Base-by-base conservation (phyloP, 2,888 invertebrate species). In the Halictus ligatus region DNA sequence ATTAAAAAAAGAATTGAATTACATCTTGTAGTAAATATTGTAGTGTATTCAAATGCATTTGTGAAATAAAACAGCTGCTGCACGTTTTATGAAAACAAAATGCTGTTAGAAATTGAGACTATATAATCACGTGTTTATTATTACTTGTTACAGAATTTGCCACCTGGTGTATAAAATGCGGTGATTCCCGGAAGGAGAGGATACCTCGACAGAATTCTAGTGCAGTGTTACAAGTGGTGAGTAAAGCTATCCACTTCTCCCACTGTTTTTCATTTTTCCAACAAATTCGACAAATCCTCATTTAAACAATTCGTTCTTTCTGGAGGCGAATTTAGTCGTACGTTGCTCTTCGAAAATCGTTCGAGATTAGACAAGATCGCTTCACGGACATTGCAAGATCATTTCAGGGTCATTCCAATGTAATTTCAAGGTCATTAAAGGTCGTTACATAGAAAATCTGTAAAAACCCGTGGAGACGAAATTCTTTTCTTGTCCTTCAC, bases 121-220 rank as follows among this genome's bases (percentile, higher is more conserved):
- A 8, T 54, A 21, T 54, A 8, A 54, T 54, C 8, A 54, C 2
- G 50, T 21, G 50, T 7, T 50, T 7, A 10, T 54, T 54, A 74
- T 64, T 64, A 29, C 72, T 29, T 81, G 81, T 81, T 83, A 13
- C 77, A 75, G 87, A 74, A 54, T 78, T 80, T 72, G 64, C 75
- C 79, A 76, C 78, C 78, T 67, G 40, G 60, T 69, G 72, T 75
- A 72, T 84, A 86, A 79, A 81, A 89, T 89, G 83, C 83, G 76
- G 76, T 84, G 81, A 89, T 86, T 89, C 75, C 78, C 74, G 60
- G n/a, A 71, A 58, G 80, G 64, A 69, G 43, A 43, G 69, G 46
- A 46, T 40, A 48, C n/a, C 54, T 77, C 72, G 58, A 58, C 13
- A 78, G 48, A 71, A 84, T 50, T 83, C 60, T 50, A 77, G 74